Base-by-base conservation (phyloP, 2,113 vertebrate species). In the Tetraodon nigroviridis region DNA sequence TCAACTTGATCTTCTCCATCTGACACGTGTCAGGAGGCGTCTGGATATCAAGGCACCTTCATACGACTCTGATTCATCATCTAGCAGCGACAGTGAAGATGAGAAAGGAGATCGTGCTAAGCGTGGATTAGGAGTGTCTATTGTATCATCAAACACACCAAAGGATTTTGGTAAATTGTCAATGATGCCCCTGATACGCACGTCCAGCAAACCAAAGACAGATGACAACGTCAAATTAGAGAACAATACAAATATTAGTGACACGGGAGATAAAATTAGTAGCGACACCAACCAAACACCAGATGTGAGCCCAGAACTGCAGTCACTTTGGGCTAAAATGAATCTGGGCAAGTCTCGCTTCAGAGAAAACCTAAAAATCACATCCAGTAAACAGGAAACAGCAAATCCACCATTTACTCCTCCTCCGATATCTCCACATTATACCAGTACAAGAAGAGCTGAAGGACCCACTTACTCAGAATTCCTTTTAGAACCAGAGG, bases 341-440 rank as follows among this genome's bases (percentile, higher is more conserved):
- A 78, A 71, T 63, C 76, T 88, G 15, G 73, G 84, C 1, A 1
- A 66, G 5, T 88, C 87, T 12, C 85, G 72, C 52, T 85, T 83
- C 47, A 75, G 82, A 61, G 81, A 82, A 54, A 79, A 19, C 42
- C 75, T 82, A 27, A 71, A 84, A 65, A 82, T 83, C 18, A 58
- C 64, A 49, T 56, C 73, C 0, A 40, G 13, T 4, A 21, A 37
- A 21, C 41, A n/a, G 16, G 49, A 55, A 59, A 6, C 53, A 51
- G 40, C 48, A n/a, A 57, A 50, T 19, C 6, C 51, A 4, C 57
- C 55, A 2, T 67, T 53, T 22, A 51, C 67, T 21, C 29, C 74
- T 59, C 46, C 42, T 8, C 61, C 73, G 29, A 67, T 70, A n/a
- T 73, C 64, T 7, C 44, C 42, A 13, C 49, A 60, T 19, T 61